Base-by-base conservation (phyloP, 2,888 invertebrate species). In the Lamproptera curius region DNA sequence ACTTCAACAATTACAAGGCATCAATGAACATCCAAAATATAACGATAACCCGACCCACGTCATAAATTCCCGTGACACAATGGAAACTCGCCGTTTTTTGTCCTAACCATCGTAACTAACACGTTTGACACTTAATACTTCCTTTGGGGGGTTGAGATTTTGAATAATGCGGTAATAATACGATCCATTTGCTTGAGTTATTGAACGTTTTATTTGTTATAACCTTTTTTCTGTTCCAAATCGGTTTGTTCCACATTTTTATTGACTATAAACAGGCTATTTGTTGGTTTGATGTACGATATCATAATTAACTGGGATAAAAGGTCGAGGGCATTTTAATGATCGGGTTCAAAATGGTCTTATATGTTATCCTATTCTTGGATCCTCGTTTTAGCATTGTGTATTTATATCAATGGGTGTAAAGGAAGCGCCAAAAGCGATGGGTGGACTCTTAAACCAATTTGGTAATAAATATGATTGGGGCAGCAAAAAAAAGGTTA, bases 111-210 rank as follows among this genome's bases (percentile, higher is more conserved):
- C 74, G 72, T 73, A 78, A 74, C 77, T 75, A 77, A 76, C 70
- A 73, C 62, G 66, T 70, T 69, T 74, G 85, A 77, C 82, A 82
- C 76, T 59, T 82, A 84, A 84, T 84, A 84, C 84, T 84, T 84
- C 84, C 84, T 80, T 62, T 54, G 49, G 51, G n/a, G 61, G 70
- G 63, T 58, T 54, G 63, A 62, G 62, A 59, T 69, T 70, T 70
- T 75, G 71, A 75, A 78, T 79, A 75, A 75, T 74, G 65, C 55
- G 60, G 62, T 64, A 65, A 72, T 68, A 73, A 68, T 67, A 52
- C 53, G 57, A 59, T 53, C 69, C 70, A 68, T 75, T 73, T 65
- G 59, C 70, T 62, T 75, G 76, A 78, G 65, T 75, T 79, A 81
- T 76, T 54, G 55, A n/a, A 52, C 52, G 58, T 57, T 66, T 65